Base-by-base conservation (phyloP, 2,888 invertebrate species). In the Scotopteryx bipunctaria region DNA sequence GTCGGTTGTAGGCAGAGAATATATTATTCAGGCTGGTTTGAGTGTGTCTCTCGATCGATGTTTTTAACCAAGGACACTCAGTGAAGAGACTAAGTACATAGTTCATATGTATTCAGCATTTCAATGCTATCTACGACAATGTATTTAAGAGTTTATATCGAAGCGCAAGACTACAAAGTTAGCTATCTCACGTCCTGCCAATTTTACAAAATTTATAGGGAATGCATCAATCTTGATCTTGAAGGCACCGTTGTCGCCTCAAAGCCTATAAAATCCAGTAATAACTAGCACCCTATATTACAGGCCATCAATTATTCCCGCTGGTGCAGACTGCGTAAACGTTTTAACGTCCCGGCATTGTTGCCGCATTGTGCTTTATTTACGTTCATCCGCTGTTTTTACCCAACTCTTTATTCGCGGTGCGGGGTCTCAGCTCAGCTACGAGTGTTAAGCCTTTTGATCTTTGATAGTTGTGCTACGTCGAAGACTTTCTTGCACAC, bases 1-100 rank as follows among this genome's bases (percentile, higher is more conserved):
- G 41, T 36, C 27, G 16, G 17, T 9, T 41, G 35, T 35, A 32
- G 36, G 33, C 37, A 16, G 17, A 32, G 37, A 49, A 32, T 43
- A 31, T 23, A 42, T 49, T 43, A 49, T 49, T 48, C 27, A 48
- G 36, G 27, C 16, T 14, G 27, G 16, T 14, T 11, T 42, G 23
- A 16, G 6, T 19, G 31, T 11, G 8, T 47, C 25, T 33, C n/a
- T 17, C 8, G 32, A 47, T 25, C 25, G 13, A 40, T 47, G 16
- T 2, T 17, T 23, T 9, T 4, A 23, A 23, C 29, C 3, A 4
- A 15, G 11, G 16, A 36, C 0, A 21, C 4, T 3, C 8, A n/a
- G n/a, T n/a, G n/a, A 5, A 11, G 2, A 13, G 15, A 27, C 9
- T 9, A 2, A 27, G 1, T 9, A 27, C 9, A 11, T n/a, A 25